Evolutionary conservation across 2,888 invertebrate genomes (phyloP).

Genomic region (Hedya salicella): DNA sequence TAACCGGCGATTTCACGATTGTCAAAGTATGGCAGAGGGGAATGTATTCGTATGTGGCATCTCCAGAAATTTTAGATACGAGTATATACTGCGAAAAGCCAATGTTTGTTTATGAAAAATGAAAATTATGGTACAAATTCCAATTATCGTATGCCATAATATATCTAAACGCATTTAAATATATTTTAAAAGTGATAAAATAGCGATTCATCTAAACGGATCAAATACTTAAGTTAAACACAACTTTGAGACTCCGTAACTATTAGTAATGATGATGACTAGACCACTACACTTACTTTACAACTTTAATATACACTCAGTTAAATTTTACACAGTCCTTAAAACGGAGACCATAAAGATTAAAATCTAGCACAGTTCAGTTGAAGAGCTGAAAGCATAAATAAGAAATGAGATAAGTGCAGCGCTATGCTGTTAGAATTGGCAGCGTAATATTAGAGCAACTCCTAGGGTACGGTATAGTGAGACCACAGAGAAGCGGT

Average conservation of each 20-base stretch:
- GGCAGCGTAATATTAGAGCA: constrained; percentile 29
- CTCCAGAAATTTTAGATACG: no score
- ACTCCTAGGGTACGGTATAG: constrained; percentile 16
- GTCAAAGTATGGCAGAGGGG: no score
- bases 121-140: no score
- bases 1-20: no score
- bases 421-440: constrained; percentile 17
- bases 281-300: constrained; percentile 41
- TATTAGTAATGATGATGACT: constrained; percentile 55
- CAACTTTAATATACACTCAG: constrained; percentile 13
- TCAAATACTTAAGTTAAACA: constrained; percentile 54
- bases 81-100: no score
- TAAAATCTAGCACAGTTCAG: background rate
- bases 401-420: constrained; percentile 18
- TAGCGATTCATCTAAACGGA: constrained; percentile 49
- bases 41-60: no score
- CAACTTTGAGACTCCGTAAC: constrained; percentile 45
- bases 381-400: constrained; percentile 1
- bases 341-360: background rate
- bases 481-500: constrained; percentile 27
- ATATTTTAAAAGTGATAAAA: constrained; percentile 47
- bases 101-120: no score
- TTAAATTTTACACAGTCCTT: background rate
- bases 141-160: background rate
- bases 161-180: constrained; percentile 6